phyloP scores from a whole-genome alignment of 2,113 vertebrate species.

The Pseudorectes ferrugineus region DNA sequence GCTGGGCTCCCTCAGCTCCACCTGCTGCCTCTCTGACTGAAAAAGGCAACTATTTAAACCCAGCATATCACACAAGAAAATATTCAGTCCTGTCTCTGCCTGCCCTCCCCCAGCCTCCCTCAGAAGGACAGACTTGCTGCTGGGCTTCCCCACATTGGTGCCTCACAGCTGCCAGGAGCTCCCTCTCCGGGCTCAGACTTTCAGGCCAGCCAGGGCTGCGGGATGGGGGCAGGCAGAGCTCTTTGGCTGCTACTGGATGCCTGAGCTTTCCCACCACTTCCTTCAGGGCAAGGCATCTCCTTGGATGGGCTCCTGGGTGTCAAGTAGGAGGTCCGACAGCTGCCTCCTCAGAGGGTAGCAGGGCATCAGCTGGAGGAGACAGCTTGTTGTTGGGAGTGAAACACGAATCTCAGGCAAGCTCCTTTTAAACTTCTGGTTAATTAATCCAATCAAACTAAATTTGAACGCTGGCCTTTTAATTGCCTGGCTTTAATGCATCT shows the following conservation, averaged over 20 bases:
- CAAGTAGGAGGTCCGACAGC: background rate
- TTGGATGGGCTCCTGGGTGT: background rate
- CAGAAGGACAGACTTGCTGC: background rate
- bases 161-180: background rate
- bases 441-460: background rate
- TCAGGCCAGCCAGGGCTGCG: accelerated
- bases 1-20: background rate
- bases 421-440: background rate
- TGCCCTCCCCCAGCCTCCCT: background rate
- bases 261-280: background rate
- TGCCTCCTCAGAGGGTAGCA: accelerated
- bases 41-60: background rate
- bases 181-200: background rate
- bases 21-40: background rate
- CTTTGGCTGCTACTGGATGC: accelerated
- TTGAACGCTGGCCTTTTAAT: background rate
- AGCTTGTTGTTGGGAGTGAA: background rate
- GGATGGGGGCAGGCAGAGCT: background rate
- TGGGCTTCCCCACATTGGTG: background rate
- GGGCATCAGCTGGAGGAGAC: background rate
- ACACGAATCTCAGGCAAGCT: background rate
- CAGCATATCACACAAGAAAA: background rate
- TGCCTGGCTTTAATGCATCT: background rate
- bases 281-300: too few species aligned
- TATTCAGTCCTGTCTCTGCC: background rate